These are phyloP conservation scores for Hippotragus niger DNA, from an alignment of 2,113 vertebrate species.

Conservation along the genomic window DNA sequence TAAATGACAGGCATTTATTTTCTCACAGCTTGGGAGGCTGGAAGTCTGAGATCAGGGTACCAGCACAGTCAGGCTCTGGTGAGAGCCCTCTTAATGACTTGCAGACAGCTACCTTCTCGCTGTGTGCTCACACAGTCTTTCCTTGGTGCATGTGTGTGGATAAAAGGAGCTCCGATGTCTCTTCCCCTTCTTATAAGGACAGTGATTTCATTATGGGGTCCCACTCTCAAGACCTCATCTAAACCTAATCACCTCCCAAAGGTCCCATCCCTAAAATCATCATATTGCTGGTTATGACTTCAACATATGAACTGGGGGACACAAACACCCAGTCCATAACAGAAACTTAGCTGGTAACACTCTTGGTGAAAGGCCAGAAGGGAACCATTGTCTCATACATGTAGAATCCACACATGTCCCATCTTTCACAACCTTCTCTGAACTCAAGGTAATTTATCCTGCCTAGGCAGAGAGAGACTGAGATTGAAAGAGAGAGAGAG, in stretches of 20 bases:
- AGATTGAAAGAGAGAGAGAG: not conserved
- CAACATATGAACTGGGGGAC: not conserved
- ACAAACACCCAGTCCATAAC: not conserved
- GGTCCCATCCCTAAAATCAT: not conserved
- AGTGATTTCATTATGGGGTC: not conserved
- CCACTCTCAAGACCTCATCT: not conserved
- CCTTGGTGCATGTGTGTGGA: not conserved
- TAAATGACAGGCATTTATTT: not conserved
- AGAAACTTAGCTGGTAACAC: not conserved
- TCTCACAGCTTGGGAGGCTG: not conserved
- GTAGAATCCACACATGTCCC: not conserved
- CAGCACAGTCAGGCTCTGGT: not conserved
- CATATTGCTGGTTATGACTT: not conserved
- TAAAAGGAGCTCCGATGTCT: not conserved
- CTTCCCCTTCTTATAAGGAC: not conserved
- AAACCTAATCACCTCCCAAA: not conserved
- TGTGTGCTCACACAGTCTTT: not conserved
- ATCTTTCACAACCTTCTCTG: not conserved
- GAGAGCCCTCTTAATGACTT: not conserved
- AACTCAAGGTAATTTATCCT: not conserved
- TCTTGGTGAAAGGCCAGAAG: not conserved
- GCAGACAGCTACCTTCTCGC: not conserved
- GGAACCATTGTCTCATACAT: not conserved
- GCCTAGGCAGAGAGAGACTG: not conserved
- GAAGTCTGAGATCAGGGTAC: not conserved